Evolutionary conservation across 2,888 invertebrate species (phyloP).

Genomic region (Clusia tigrina): DNA sequence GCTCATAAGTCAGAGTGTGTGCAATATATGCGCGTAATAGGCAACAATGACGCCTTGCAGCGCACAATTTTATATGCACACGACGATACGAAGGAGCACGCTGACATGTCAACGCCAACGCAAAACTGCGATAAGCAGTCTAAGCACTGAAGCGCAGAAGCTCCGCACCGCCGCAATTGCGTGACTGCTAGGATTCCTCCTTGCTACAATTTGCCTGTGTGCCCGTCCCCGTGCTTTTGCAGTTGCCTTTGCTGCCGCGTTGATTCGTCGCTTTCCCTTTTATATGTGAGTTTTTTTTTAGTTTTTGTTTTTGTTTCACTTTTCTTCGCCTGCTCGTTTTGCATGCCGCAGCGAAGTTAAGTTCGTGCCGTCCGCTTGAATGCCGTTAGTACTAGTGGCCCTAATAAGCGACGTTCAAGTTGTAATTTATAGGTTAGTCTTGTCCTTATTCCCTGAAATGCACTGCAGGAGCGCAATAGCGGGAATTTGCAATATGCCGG

Average conservation of each 20-base stretch:
- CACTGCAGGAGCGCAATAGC: conserved; percentile 39
- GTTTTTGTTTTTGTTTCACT: background rate
- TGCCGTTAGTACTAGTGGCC: background rate
- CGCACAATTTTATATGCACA: no score
- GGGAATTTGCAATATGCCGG: conserved; percentile 25
- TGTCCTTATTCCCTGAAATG: conserved; percentile 43
- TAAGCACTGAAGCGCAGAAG: conserved; percentile 5
- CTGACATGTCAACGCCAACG: conserved; percentile 3
- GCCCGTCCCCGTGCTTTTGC: no score
- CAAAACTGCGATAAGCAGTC: background rate
- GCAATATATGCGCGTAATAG: background rate
- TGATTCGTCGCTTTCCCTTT: background rate
- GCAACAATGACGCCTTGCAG: background rate
- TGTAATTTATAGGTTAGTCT: conserved; percentile 26
- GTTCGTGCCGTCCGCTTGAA: background rate
- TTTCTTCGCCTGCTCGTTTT: background rate
- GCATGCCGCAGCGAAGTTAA: conserved; percentile 17
- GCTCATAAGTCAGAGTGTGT: conserved; percentile 2
- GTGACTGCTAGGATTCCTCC: background rate
- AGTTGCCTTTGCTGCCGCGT: no score
- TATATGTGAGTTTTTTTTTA: conserved; percentile 1
- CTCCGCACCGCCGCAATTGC: conserved; percentile 4
- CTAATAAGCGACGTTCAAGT: conserved; percentile 5
- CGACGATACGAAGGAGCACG: no score
- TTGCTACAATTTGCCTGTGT: background rate